Evolutionary conservation across 2,113 vertebrate genomes (phyloP).

Genomic region (Xenus cinereus): DNA sequence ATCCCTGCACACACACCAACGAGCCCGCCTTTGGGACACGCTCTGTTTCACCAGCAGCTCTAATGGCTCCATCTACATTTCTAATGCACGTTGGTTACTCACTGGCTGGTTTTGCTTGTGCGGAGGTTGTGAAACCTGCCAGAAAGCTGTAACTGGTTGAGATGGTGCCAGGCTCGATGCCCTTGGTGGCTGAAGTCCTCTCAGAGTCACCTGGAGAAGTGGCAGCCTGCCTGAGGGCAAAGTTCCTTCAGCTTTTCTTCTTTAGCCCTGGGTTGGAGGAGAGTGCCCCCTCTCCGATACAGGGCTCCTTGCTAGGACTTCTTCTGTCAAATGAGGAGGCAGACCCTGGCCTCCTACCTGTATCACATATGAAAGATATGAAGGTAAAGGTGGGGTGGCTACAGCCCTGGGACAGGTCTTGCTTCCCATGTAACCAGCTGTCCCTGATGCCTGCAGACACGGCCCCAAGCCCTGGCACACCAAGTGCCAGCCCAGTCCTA

Average conservation of each 20-base stretch:
- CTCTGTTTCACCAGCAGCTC: not conserved
- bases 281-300: not conserved
- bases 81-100: not conserved
- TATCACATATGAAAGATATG: not conserved
- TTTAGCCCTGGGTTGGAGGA: not conserved
- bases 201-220: not conserved
- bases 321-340: not conserved
- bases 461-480: not conserved
- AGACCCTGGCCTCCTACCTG: not conserved
- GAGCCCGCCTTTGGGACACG: accelerated
- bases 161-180: not conserved
- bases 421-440: not conserved
- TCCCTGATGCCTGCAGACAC: not conserved
- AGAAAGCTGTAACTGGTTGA: not conserved
- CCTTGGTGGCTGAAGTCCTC: not conserved
- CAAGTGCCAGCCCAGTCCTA: not conserved
- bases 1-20: not conserved
- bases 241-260: not conserved
- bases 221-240: not conserved
- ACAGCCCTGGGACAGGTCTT: not conserved
- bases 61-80: not conserved
- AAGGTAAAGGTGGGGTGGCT: not conserved
- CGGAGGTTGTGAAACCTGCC: not conserved
- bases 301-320: not conserved
- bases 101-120: not conserved